These are phyloP conservation scores for Isaurus tuberculatus DNA, from an alignment of 92 coral and sea anemone genomes.

Conservation along the genomic window DNA sequence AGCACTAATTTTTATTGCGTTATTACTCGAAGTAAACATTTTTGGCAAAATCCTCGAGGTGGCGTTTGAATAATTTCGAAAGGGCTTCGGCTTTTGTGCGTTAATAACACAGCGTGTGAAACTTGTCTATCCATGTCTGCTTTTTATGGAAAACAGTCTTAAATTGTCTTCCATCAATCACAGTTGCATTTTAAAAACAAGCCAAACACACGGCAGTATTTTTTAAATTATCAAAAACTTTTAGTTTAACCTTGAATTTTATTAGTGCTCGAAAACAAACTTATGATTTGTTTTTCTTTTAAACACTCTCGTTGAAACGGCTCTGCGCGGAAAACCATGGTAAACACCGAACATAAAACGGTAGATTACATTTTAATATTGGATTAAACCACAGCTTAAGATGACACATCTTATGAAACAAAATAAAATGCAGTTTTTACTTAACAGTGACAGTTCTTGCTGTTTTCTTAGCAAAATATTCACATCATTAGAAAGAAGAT, in stretches of 20 bases:
- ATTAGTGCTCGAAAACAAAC: not conserved
- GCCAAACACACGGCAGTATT: not conserved
- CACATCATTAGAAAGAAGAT: conserved; percentile 43
- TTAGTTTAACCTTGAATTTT: not conserved
- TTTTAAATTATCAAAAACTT: not conserved
- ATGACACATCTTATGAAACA: not conserved
- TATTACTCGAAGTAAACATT: not conserved
- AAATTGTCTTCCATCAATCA: conserved; percentile 33
- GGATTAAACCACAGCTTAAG: conserved; percentile 9
- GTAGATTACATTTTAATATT: not conserved
- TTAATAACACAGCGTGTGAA: conserved; percentile 80
- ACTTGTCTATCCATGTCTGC: conserved; percentile 88
- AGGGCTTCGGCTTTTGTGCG: conserved; percentile 68
- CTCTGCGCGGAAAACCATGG: not conserved
- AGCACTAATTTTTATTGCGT: not conserved
- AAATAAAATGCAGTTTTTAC: conserved; percentile 21
- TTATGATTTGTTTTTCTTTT: not conserved
- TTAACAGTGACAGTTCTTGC: not conserved
- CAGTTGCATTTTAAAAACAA: conserved; percentile 34
- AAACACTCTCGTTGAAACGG: conserved; percentile 6
- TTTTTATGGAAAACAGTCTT: conserved; percentile 90
- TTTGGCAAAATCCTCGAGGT: conserved; percentile 13
- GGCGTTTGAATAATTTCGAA: conserved; percentile 30
- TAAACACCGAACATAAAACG: conserved; percentile 1
- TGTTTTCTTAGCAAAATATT: conserved; percentile 5